Percentiles rank a stretch among this genome's conserved stretches.
These are phyloP conservation scores for Argopecten irradians DNA, from an alignment of 1,140 invertebrate genomes.

Conservation along the genomic window DNA sequence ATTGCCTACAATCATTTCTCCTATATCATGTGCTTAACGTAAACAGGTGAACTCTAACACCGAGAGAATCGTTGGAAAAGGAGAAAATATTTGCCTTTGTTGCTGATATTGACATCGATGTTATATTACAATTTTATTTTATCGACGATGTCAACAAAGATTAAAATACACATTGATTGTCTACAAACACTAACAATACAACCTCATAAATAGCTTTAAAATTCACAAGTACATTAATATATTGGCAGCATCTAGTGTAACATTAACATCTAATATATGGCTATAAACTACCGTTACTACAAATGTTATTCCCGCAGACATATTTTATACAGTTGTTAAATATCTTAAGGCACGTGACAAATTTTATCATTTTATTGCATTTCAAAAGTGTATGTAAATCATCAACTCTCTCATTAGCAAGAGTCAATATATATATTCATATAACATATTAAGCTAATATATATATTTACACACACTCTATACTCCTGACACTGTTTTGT, in stretches of 20 bases:
- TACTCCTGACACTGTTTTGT: neutral
- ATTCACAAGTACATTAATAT: neutral
- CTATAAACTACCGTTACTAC: neutral
- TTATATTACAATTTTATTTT: neutral
- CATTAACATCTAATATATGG: neutral
- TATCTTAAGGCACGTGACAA: neutral
- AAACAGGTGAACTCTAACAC: neutral
- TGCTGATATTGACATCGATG: neutral
- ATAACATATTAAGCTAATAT: neutral
- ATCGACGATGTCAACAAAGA: neutral
- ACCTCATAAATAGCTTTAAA: neutral
- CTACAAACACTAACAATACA: neutral
- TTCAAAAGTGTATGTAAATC: neutral
- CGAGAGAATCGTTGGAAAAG: neutral
- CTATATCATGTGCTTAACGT: no score
- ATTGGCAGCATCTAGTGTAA: neutral
- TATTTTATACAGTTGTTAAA: neutral
- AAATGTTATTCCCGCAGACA: neutral
- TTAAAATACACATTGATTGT: neutral
- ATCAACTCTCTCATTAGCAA: neutral
- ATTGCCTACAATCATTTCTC: no score
- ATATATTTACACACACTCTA: neutral
- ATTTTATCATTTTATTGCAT: slow-evolving; percentile 18
- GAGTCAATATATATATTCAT: no score
- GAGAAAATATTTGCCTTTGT: neutral